Evolutionary conservation across 1,140 invertebrate species (phyloP).

Genomic region (Sipha flava): DNA sequence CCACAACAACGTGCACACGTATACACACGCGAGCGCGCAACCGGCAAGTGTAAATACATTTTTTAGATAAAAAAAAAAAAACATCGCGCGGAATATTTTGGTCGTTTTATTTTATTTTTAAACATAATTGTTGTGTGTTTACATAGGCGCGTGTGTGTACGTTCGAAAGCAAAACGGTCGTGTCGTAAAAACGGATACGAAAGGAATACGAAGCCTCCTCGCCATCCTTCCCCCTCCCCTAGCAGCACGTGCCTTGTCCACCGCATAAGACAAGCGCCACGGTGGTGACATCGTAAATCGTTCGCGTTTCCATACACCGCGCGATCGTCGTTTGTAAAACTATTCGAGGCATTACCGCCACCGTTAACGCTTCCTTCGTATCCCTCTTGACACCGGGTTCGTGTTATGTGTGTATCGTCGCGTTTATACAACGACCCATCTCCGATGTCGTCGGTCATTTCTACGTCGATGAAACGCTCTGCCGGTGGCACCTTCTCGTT

Average conservation of each 20-base stretch:
- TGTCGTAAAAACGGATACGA: background rate
- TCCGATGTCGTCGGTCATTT: no score
- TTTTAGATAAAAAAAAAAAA: conserved; percentile 11
- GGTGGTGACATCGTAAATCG: background rate
- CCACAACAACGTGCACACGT: background rate
- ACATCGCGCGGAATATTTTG: background rate
- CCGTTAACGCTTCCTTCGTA: no score
- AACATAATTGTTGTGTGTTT: background rate
- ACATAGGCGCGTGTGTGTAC: background rate
- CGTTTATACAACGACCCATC: no score
- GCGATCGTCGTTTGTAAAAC: no score
- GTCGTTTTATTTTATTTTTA: conserved; percentile 22
- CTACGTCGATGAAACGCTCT: no score
- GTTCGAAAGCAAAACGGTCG: background rate
- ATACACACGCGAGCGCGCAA: background rate
- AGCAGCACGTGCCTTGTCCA: no score
- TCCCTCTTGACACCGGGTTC: no score
- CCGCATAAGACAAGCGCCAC: background rate
- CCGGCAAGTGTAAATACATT: background rate
- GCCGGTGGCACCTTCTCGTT: no score
- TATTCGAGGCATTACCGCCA: no score
- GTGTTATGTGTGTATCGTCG: no score
- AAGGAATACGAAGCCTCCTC: background rate
- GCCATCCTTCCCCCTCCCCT: no score
- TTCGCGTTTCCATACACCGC: no score